Percentiles rank a stretch among this genome's conserved stretches.
Conservation (phyloP, 2,888 invertebrate genomes). For the Caenorhabditis uteleia region DNA sequence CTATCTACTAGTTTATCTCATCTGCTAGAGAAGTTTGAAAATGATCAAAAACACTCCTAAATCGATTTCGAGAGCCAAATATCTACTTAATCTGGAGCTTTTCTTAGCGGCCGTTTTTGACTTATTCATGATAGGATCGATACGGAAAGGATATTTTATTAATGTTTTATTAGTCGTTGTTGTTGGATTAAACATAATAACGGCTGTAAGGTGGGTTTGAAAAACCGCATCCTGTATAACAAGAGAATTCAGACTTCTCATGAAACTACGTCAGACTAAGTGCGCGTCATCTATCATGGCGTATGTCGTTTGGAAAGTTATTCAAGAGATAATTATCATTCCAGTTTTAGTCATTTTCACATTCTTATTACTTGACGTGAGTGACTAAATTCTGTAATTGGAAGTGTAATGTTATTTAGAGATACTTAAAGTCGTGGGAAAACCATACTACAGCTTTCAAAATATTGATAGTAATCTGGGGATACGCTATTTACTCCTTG, state of each 20-base stretch:
- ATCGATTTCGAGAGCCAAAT: conserved; percentile 4
- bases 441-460: conserved; percentile 17
- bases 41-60: background rate
- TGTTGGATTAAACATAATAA: conserved; percentile 28
- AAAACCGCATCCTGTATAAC: background rate
- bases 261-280: conserved; percentile 23
- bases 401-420: conserved; percentile 9
- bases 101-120: conserved; percentile 17
- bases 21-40: no score
- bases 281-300: conserved; percentile 36
- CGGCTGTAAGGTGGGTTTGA: conserved; percentile 11
- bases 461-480: conserved; percentile 32
- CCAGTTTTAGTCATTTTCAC: conserved; percentile 36
- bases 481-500: conserved; percentile 26
- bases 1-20: no score
- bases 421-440: conserved; percentile 30
- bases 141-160: conserved; percentile 15
- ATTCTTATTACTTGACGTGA: conserved; percentile 36
- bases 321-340: conserved; percentile 34
- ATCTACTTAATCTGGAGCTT: conserved; percentile 17
- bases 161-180: conserved; percentile 24
- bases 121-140: conserved; percentile 21
- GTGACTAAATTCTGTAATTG: background rate
- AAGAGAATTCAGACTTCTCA: conserved; percentile 24
- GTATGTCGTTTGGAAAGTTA: conserved; percentile 38